Conservation (phyloP, 2,797 vertebrate genomes). For the Gallirallus australis region DNA sequence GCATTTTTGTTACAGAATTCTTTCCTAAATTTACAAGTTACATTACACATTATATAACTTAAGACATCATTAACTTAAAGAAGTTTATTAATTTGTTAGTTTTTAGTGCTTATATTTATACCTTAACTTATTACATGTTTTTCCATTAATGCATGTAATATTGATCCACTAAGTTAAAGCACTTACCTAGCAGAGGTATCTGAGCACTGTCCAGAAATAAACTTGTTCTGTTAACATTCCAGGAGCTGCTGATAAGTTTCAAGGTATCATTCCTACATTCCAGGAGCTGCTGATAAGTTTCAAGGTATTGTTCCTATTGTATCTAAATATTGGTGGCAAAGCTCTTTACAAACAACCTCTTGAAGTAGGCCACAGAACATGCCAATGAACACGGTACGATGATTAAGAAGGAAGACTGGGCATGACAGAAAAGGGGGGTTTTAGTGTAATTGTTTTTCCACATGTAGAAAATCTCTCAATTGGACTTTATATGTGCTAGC, state of each 20-base stretch:
- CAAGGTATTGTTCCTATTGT: background rate
- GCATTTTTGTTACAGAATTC: background rate
- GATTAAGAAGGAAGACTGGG: background rate
- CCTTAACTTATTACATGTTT: background rate
- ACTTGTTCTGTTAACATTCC: background rate
- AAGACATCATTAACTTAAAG: background rate
- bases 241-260: background rate
- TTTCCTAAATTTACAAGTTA: background rate
- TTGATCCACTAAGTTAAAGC: background rate
- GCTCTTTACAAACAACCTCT: background rate
- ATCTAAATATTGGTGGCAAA: background rate
- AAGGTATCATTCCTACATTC: background rate
- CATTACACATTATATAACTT: background rate
- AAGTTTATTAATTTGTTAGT: background rate
- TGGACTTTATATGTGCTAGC: background rate
- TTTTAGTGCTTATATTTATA: background rate
- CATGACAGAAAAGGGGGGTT: background rate
- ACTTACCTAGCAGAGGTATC: background rate
- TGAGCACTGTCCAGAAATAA: background rate
- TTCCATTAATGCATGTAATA: background rate
- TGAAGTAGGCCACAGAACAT: background rate
- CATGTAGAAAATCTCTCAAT: background rate
- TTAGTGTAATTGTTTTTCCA: constrained; percentile 6
- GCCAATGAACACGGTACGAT: background rate
- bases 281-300: background rate